Evolutionary conservation across 2,797 vertebrate species (phyloP), one percentile per base, ranked within the genome.

Genomic region (Moxostoma hubbsi): DNA sequence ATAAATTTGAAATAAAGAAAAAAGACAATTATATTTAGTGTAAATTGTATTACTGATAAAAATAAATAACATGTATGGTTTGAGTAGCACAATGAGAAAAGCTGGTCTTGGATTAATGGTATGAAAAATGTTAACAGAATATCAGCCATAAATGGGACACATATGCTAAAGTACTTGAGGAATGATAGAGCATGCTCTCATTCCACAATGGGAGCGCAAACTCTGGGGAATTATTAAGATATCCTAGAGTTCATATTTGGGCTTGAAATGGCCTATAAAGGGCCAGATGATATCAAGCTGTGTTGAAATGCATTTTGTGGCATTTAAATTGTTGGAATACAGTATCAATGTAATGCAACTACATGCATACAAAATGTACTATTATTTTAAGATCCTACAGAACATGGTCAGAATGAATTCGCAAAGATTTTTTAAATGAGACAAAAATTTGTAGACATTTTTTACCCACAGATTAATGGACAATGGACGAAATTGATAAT

Each of bases 201-300:
- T 85, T 79, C 79, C 47, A 89, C 85, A 85, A 87, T 86, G 89
- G 87, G 82, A 85, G 82, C 77, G 54, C 74, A 47, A 36, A 85
- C 91, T 89, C 89, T 58, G n/a, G 87, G 90, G 93, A 86, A 89
- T 88, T 90, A 89, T 93, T 91, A 90, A 85, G 11, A 84, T 67
- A 83, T 88, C 84, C 88, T 88, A 76, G 83, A 88, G 90, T 93
- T 92, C 87, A 91, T 91, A 91, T 90, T 82, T 84, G 88, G 82
- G 45, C 90, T 92, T 87, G 89, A 90, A 92, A 89, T 88, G 59
- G 86, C 79, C 89, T 89, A 90, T 93, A 91, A 93, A 93, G 84
- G 61, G 72, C 88, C 86, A 85, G 82, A 88, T 90, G 86, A 89
- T 89, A 89, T 87, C 88, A 90, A 90, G 90, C 85, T 72, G 86